phyloP scores from a whole-genome alignment of 2,113 vertebrate genomes.

The Calypte anna region DNA sequence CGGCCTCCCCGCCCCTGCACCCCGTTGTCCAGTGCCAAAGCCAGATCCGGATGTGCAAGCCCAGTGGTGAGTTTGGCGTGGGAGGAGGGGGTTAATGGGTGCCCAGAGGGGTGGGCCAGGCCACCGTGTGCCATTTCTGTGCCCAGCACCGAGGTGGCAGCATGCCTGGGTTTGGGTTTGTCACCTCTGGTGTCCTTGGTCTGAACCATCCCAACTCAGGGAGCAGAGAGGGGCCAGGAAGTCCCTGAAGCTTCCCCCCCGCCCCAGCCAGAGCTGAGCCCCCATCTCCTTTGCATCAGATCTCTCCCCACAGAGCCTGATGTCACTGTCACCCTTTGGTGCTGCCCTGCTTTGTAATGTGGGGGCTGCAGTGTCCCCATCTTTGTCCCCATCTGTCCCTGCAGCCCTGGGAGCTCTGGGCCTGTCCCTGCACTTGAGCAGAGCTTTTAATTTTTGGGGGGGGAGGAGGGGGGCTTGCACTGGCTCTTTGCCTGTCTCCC shows the following conservation, averaged over 20 bases:
- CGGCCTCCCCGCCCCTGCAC: constrained; percentile 49
- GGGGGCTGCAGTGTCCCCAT: fast-evolving
- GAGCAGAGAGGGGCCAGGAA: neutral
- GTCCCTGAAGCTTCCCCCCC: neutral
- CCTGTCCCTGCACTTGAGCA: neutral
- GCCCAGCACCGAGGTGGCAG: neutral
- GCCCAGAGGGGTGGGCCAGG: neutral
- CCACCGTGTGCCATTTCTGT: neutral
- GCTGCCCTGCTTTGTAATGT: neutral
- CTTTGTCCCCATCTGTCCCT: neutral
- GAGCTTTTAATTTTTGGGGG: neutral
- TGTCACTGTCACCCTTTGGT: too few relatives aligned
- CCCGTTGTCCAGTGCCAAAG: constrained; percentile 89
- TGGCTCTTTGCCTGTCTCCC: neutral
- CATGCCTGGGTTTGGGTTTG: neutral
- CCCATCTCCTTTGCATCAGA: too few relatives aligned
- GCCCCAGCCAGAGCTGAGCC: neutral
- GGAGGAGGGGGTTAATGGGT: neutral
- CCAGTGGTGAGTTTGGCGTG: constrained; percentile 77
- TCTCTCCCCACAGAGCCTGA: too few relatives aligned
- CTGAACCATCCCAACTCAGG: fast-evolving
- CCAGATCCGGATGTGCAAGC: constrained; percentile 93
- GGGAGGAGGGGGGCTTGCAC: too few relatives aligned
- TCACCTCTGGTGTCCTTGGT: neutral
- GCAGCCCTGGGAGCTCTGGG: neutral